Conservation (phyloP, 2,113 vertebrate species). For the Osmerus mordax region DNA sequence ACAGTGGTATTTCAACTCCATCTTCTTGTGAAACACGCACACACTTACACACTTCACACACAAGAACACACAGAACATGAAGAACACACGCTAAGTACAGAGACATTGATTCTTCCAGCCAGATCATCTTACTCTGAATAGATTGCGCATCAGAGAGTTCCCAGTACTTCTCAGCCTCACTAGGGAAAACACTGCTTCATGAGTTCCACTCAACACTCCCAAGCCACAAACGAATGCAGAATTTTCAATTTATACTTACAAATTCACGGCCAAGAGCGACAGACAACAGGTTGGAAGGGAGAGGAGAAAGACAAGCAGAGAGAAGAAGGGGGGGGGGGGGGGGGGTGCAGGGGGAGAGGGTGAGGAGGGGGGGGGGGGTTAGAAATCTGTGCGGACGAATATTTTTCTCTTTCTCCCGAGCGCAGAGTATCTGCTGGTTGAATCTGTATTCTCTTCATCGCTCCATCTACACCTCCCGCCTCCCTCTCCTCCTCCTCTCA, state of each 20-base stretch:
- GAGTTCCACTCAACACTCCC: conserved; percentile 32
- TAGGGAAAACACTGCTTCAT: too few relatives aligned
- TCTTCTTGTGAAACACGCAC: conserved; percentile 28
- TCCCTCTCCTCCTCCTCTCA: conserved; percentile 23
- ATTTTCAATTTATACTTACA: not conserved
- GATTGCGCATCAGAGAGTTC: too few relatives aligned
- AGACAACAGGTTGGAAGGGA: conserved; percentile 40
- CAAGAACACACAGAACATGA: conserved; percentile 20
- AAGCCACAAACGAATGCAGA: not conserved
- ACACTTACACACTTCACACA: conserved; percentile 25
- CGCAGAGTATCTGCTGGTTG: conserved; percentile 23
- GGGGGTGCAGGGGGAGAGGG: not conserved
- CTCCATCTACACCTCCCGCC: conserved; percentile 21
- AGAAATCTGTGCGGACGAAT: conserved; percentile 11
- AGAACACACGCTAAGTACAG: conserved; percentile 6
- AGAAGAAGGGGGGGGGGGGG: not conserved
- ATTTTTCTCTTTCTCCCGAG: conserved; percentile 13
- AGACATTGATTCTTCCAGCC: too few relatives aligned
- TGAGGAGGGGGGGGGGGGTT: conserved; percentile 9
- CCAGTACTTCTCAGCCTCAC: too few relatives aligned
- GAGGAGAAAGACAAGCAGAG: conserved; percentile 8
- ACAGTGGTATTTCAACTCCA: too few relatives aligned
- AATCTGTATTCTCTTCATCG: conserved; percentile 50
- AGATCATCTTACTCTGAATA: too few relatives aligned
- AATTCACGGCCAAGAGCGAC: not conserved